Evolutionary conservation across 2,113 vertebrate species (phyloP).

Genomic region (Redunca redunca): DNA sequence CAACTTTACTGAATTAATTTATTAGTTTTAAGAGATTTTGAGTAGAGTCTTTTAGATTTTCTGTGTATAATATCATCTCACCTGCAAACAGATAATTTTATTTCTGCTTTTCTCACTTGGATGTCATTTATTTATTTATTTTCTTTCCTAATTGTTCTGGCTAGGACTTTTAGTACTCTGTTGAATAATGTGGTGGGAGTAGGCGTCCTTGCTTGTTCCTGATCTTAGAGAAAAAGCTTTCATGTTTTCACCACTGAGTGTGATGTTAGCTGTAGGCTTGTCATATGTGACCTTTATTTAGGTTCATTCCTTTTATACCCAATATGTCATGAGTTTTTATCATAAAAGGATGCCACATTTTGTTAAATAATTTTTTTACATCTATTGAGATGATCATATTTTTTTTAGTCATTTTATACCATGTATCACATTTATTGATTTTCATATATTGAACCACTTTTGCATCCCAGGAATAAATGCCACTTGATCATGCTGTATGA

Average conservation of each 20-base stretch:
- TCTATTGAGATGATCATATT: neutral
- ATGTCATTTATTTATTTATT: neutral
- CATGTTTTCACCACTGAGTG: neutral
- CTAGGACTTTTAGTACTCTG: neutral
- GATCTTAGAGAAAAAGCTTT: neutral
- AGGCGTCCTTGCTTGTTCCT: neutral
- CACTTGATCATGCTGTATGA: neutral
- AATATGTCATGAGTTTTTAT: neutral
- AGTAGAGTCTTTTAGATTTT: neutral
- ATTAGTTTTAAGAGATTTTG: neutral
- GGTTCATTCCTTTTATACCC: neutral
- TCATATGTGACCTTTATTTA: neutral
- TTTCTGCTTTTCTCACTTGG: neutral
- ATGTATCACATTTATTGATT: neutral
- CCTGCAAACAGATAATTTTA: neutral
- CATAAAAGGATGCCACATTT: neutral
- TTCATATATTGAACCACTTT: neutral
- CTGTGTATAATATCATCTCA: neutral
- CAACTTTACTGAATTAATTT: neutral
- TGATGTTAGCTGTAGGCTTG: neutral
- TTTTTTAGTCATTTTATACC: neutral
- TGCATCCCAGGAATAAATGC: neutral
- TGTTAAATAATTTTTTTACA: neutral
- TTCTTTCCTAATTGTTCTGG: neutral
- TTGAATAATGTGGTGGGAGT: neutral